Conservation (phyloP, 2,797 vertebrate species). For the Lagorchestes hirsutus region DNA sequence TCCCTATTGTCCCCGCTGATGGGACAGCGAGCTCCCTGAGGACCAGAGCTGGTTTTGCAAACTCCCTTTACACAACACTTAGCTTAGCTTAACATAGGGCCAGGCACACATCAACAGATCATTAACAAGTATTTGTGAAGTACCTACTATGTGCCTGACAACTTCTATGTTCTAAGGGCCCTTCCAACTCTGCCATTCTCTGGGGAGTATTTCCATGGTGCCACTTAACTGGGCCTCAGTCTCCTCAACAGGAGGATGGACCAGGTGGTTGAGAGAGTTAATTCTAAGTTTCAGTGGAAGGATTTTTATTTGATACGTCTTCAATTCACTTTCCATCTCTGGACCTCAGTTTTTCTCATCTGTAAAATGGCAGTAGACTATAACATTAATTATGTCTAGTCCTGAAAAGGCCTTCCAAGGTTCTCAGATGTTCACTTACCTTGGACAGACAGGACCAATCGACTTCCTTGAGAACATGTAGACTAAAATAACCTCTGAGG, state of each 20-base stretch:
- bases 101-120: neutral
- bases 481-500: neutral
- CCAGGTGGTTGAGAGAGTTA: no score
- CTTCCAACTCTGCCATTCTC: neutral
- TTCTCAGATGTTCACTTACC: neutral
- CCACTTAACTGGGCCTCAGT: neutral
- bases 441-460: neutral
- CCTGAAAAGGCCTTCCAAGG: neutral
- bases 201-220: neutral
- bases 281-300: no score
- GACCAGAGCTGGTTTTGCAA: neutral
- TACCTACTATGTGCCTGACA: neutral
- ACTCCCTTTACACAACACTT: neutral
- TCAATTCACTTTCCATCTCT: no score
- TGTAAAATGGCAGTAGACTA: neutral
- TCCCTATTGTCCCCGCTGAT: neutral
- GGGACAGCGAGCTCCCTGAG: neutral
- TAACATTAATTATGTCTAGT: neutral
- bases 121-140: neutral
- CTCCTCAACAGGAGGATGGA: neutral
- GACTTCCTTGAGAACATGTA: no score
- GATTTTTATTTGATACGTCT: neutral
- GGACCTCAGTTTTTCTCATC: neutral
- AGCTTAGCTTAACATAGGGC: neutral
- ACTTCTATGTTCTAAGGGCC: no score